A percentile compares a stretch with the other conserved stretches of the same genome.
Conservation (phyloP, 2,888 invertebrate genomes). For the Parnassius smintheus region DNA sequence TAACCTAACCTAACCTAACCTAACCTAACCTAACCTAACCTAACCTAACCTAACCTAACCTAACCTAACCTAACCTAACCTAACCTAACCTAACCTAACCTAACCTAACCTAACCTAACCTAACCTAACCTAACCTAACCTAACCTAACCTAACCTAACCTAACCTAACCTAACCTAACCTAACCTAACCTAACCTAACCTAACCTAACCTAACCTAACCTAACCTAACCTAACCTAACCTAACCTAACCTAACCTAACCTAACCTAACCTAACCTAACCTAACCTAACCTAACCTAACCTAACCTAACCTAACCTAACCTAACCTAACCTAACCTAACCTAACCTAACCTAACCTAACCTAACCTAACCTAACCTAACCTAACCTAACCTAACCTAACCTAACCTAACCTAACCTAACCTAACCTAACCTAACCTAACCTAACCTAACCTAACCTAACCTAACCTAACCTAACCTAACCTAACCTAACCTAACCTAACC, state of each 20-base stretch:
- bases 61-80: constrained; percentile 27
- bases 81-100: constrained; percentile 28
- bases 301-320: constrained; percentile 23
- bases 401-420: constrained; percentile 30
- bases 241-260: constrained; percentile 7
- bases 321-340: constrained; percentile 20
- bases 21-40: constrained; percentile 31
- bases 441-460: neutral
- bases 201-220: constrained; percentile 15
- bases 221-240: constrained; percentile 15
- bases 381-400: neutral
- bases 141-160: constrained; percentile 20
- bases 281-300: constrained; percentile 26
- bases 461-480: constrained; percentile 28
- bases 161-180: constrained; percentile 15
- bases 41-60: constrained; percentile 29
- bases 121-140: constrained; percentile 15
- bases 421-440: constrained; percentile 29
- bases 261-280: constrained; percentile 20
- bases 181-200: constrained; percentile 15
- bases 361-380: constrained; percentile 15
- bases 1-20: constrained; percentile 33
- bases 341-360: constrained; percentile 20
- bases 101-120: constrained; percentile 32
- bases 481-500: constrained; percentile 32